A percentile compares a stretch with the other conserved stretches of the same genome.
phyloP scores from a whole-genome alignment of 1,140 invertebrate genomes.

The Asbolus verrucosus region DNA sequence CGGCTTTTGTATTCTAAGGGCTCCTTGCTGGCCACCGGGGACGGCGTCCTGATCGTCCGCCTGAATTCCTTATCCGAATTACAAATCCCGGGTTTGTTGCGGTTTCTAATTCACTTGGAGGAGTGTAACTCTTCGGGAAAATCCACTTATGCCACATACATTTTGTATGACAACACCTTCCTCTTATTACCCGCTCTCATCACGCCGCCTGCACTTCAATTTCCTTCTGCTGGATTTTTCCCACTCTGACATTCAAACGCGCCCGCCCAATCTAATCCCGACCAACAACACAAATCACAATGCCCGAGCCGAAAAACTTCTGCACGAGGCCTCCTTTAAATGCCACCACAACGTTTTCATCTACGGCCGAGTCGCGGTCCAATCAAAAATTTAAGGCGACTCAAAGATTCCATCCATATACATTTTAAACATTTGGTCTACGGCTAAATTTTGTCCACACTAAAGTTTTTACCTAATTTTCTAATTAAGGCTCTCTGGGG shows the following conservation, averaged over 20 bases:
- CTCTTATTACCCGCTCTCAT: conserved; percentile 48
- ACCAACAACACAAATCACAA: conserved; percentile 30
- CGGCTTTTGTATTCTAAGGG: conserved; percentile 56
- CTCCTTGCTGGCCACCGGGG: conserved; percentile 43
- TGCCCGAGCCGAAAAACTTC: conserved; percentile 18
- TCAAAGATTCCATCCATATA: no score
- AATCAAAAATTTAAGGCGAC: no score
- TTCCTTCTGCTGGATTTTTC: conserved; percentile 38
- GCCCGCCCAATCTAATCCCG: conserved; percentile 13
- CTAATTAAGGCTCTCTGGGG: no score
- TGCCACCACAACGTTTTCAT: no score
- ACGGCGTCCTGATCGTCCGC: conserved; percentile 52
- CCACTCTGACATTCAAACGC: conserved; percentile 8
- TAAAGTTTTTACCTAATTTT: no score
- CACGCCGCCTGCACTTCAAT: conserved; percentile 53
- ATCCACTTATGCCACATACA: conserved; percentile 58
- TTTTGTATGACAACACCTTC: conserved; percentile 56
- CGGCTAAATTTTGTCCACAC: no score
- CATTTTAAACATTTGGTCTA: no score
- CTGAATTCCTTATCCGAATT: conserved; percentile 61
- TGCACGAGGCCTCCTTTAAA: conserved; percentile 1
- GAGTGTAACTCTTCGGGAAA: conserved; percentile 35
- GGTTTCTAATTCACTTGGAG: conserved; percentile 55
- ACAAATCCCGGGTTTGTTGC: conserved; percentile 54
- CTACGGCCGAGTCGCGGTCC: no score